A percentile compares a stretch with the other conserved stretches of the same genome.
These are phyloP conservation scores for Nasonia vitripennis DNA, from an alignment of 1,140 invertebrate species.

Conservation along the genomic window DNA sequence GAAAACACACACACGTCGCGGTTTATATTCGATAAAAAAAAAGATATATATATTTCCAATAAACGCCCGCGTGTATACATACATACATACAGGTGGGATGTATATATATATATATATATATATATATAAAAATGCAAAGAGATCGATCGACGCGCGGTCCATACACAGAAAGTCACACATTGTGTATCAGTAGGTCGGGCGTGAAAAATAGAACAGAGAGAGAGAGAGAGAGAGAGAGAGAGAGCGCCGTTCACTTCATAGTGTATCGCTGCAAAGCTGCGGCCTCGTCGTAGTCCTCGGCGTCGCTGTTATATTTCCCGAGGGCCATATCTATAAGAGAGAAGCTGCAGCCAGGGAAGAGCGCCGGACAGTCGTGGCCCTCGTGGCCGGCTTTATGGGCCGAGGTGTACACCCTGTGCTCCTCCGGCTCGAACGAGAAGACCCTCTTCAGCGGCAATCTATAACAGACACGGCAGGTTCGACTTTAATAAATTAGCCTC, in stretches of 20 bases:
- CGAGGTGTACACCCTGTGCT: conserved; percentile 80
- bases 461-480: neutral
- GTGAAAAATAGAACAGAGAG: neutral
- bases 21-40: too few species aligned
- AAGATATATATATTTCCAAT: too few species aligned
- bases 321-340: conserved; percentile 84
- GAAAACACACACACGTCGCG: too few species aligned
- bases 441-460: conserved; percentile 81
- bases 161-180: too few species aligned
- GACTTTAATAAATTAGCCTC: neutral
- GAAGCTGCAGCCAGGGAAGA: conserved; percentile 80
- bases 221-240: too few species aligned
- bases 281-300: conserved; percentile 34
- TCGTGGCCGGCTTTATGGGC: conserved; percentile 77
- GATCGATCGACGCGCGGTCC: too few species aligned
- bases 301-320: conserved; percentile 79
- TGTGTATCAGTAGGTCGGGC: neutral
- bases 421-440: conserved; percentile 79
- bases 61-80: too few species aligned
- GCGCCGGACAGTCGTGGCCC: conserved; percentile 75
- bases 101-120: too few species aligned
- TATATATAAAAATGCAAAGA: too few species aligned
- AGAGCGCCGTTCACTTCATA: conserved; percentile 26
- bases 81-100: too few species aligned
- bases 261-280: conserved; percentile 48